Evolutionary conservation across 1,140 invertebrate species (phyloP), one percentile per base, ranked within the genome.

Genomic region (Drosophila sproati): DNA sequence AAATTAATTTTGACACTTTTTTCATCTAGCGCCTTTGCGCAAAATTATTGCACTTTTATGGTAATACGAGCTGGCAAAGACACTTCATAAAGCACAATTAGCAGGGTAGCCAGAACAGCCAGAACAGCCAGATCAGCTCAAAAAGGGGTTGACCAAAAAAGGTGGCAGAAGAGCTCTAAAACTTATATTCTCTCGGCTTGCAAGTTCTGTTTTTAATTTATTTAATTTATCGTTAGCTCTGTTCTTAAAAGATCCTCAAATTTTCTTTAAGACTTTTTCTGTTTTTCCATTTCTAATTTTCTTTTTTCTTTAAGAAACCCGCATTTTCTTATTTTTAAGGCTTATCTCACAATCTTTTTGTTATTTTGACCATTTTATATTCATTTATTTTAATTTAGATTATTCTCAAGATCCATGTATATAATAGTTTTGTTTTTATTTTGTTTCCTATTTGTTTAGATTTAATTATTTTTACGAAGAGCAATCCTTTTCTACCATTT

Each of bases 1-100:
- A 89, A 89, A 89, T 89, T 89, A 73, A 89, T 89, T 90, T 89
- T 89, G 85, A 89, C 85, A 89, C 85, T 89, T 90, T 80, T 62
- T 66, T 71, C 20, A 20, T 20, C 37, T 45, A 41, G 63, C 63
- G 63, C 41, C 79, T 82, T 20, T 67, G 71, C 57, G 67, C 82
- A 70, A 88, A 89, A 63, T 62, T 88, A 88, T 88, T 82, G 80
- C 85, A 74, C 45, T 88, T 83, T 89, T 88, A 88, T 88, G 83
- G 85, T 83, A 88, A 88, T 88, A 70, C 20, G 80, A 89, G 59
- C 5, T 4, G 7, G 6, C 20, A 41, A 41, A n/a, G 56, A 31
- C 43, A 60, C 57, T 60, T 54, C 55, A 52, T 50, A 54, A 62
- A 31, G 34, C 61, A 54, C 37, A 57, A 73, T 68, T 64, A 73